phyloP scores from a whole-genome alignment of 2,888 invertebrate species.

The Plutella xylostella region DNA sequence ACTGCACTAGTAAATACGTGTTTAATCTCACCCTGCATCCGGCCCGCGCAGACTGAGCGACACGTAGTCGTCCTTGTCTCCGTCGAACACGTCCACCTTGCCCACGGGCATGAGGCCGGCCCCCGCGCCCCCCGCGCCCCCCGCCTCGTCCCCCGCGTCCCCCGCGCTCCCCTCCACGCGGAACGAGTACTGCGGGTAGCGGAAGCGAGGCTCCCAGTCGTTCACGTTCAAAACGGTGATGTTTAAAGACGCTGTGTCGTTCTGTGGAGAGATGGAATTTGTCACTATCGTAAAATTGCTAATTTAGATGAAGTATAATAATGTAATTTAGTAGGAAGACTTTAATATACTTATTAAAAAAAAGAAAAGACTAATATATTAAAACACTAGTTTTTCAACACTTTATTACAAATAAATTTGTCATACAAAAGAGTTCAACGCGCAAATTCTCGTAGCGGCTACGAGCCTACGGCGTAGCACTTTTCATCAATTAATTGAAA shows the following conservation, averaged over 20 bases:
- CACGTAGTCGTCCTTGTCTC: slow-evolving; percentile 82
- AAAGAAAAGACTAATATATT: no score
- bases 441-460: no score
- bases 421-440: no score
- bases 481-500: no score
- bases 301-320: no score
- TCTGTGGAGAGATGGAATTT: slow-evolving; percentile 66
- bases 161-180: slow-evolving; percentile 7
- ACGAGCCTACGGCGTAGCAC: no score
- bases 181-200: slow-evolving; percentile 90
- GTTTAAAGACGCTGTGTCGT: slow-evolving; percentile 85
- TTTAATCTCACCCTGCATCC: slow-evolving; percentile 67
- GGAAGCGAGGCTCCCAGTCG: slow-evolving; percentile 94
- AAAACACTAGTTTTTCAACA: no score
- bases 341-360: no score
- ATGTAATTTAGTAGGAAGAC: no score
- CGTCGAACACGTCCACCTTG: slow-evolving; percentile 88
- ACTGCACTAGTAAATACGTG: neutral
- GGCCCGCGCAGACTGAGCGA: slow-evolving; percentile 79
- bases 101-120: slow-evolving; percentile 59
- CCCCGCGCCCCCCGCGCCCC: slow-evolving; percentile 21
- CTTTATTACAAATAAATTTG: no score
- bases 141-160: slow-evolving; percentile 27
- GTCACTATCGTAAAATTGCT: no score
- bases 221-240: slow-evolving; percentile 88